These are phyloP conservation scores for Podarcis raffonei DNA, from an alignment of 2,113 vertebrate genomes.

Conservation along the genomic window DNA sequence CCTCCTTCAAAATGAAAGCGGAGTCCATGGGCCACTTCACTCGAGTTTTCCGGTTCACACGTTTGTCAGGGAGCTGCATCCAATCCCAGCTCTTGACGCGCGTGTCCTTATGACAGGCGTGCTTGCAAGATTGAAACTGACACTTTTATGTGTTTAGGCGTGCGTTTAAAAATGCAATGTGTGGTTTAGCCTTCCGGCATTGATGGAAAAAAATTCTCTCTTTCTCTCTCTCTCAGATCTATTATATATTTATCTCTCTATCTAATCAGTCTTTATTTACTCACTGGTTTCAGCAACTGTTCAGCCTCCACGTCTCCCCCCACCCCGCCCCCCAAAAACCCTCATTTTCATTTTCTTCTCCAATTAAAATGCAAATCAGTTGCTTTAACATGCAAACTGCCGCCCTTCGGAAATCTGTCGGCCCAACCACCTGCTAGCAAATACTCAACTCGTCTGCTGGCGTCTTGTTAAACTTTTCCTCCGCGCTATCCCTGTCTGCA, in stretches of 20 bases:
- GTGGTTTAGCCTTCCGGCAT: background rate
- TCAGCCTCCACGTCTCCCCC: constrained; percentile 16
- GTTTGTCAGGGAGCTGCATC: background rate
- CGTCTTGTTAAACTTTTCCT: background rate
- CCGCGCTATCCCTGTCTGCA: accelerated
- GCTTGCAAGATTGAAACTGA: background rate
- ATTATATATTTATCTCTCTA: background rate
- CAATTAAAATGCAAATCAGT: constrained; percentile 60
- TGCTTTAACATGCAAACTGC: background rate
- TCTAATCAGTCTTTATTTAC: background rate
- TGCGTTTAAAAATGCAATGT: background rate
- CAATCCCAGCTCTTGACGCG: background rate
- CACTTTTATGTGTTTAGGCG: background rate
- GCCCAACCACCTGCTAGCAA: background rate
- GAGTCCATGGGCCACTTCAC: background rate
- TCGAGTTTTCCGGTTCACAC: background rate
- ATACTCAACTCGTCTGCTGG: background rate
- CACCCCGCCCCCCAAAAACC: background rate
- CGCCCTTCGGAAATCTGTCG: background rate
- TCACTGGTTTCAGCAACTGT: background rate
- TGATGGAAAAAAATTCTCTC: background rate
- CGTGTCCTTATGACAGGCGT: background rate
- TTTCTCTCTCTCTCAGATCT: no score
- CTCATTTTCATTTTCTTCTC: constrained; percentile 15
- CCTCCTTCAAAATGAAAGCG: background rate